Conservation (phyloP, 2,113 vertebrate genomes). For the Takifugu bimaculatus region DNA sequence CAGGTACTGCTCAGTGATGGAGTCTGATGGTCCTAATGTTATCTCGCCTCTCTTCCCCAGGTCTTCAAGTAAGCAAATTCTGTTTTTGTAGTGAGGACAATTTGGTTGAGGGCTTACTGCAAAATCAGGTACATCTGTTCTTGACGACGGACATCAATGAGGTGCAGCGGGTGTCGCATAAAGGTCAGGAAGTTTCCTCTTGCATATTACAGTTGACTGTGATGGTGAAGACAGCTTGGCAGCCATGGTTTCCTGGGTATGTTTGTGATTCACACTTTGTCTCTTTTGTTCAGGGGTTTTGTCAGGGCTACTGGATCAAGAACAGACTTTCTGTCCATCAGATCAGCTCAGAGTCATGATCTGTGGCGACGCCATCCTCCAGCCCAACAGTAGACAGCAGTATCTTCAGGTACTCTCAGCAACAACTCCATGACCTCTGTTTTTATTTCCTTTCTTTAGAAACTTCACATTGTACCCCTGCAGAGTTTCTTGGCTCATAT, state of each 20-base stretch:
- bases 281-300: slow-evolving; percentile 44
- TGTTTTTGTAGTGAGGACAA: slow-evolving; percentile 75
- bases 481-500: slow-evolving; percentile 46
- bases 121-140: slow-evolving; percentile 75
- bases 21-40: not conserved
- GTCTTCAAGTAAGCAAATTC: slow-evolving; percentile 79
- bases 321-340: slow-evolving; percentile 11
- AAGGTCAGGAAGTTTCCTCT: slow-evolving; percentile 26
- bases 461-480: not conserved
- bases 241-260: not conserved
- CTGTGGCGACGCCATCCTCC: slow-evolving; percentile 29
- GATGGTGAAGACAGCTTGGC: too few species aligned
- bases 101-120: slow-evolving; percentile 68
- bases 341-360: slow-evolving; percentile 60
- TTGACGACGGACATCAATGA: slow-evolving; percentile 69
- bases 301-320: slow-evolving; percentile 40
- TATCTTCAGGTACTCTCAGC: slow-evolving; percentile 32
- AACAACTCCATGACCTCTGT: not conserved
- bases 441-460: too few species aligned
- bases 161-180: slow-evolving; percentile 7
- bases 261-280: not conserved
- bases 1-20: too few species aligned
- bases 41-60: slow-evolving; percentile 46
- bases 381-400: not conserved
- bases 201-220: not conserved